Evolutionary conservation across 2,888 invertebrate species (phyloP).

Genomic region (Halictus ligatus): DNA sequence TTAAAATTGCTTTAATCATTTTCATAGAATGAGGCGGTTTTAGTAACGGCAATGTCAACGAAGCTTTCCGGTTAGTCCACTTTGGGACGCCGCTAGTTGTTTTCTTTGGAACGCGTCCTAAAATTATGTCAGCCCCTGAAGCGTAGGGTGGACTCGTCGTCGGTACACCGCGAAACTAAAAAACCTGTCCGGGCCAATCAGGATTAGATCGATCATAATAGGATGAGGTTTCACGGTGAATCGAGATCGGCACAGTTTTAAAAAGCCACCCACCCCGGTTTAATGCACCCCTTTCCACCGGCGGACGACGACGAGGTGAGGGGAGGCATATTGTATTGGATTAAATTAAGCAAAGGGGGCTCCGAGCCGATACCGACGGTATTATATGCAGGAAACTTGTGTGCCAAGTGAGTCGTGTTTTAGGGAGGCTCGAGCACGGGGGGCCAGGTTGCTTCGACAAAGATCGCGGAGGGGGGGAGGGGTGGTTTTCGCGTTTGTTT

Average conservation of each 20-base stretch:
- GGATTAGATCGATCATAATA: constrained; percentile 82
- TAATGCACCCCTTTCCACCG: constrained; percentile 71
- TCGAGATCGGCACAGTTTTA: constrained; percentile 81
- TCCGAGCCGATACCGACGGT: constrained; percentile 71
- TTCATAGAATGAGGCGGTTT: no score
- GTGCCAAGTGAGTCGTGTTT: constrained; percentile 83
- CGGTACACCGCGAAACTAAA: constrained; percentile 69
- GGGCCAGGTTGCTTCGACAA: constrained; percentile 17
- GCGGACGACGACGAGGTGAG: constrained; percentile 54
- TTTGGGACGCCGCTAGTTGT: not conserved
- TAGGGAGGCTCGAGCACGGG: constrained; percentile 54
- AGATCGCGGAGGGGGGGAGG: constrained; percentile 50
- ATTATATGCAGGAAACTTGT: constrained; percentile 81
- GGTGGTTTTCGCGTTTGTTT: constrained; percentile 71
- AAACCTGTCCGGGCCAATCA: constrained; percentile 81
- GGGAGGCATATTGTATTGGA: constrained; percentile 83
- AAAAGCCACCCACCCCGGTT: constrained; percentile 82
- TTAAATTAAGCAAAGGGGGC: constrained; percentile 82
- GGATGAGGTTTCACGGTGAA: constrained; percentile 83
- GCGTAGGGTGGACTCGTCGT: constrained; percentile 31
- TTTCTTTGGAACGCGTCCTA: not conserved
- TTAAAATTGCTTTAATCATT: no score
- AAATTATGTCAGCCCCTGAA: not conserved
- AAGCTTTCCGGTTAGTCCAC: not conserved
- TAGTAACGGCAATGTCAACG: not conserved